These are phyloP conservation scores for Bombus pascuorum DNA, from an alignment of 1,140 invertebrate genomes.

Conservation along the genomic window DNA sequence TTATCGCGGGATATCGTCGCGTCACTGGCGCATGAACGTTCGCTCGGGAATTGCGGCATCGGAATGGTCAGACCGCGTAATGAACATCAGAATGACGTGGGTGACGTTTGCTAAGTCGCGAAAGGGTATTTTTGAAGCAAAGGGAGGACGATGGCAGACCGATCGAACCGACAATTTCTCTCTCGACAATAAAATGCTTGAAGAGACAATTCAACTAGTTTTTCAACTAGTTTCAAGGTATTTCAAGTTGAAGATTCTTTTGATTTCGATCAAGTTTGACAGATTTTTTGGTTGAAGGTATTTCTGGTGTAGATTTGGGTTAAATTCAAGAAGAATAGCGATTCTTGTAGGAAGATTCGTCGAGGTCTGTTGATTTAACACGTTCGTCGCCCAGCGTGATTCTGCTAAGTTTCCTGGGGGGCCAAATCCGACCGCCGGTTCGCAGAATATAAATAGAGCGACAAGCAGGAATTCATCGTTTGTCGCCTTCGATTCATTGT, in stretches of 20 bases:
- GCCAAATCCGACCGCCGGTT: too few relatives aligned
- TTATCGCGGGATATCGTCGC: constrained; percentile 36
- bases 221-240: not conserved
- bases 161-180: not conserved
- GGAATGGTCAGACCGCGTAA: not conserved
- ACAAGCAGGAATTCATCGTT: too few relatives aligned
- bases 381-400: too few relatives aligned
- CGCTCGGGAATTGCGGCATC: constrained; percentile 1
- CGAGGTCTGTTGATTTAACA: too few relatives aligned
- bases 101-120: not conserved
- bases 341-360: too few relatives aligned
- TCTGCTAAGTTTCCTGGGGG: too few relatives aligned
- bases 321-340: not conserved
- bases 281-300: not conserved
- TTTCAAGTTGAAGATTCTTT: not conserved
- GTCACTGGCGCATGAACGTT: not conserved
- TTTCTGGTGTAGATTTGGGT: not conserved
- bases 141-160: not conserved
- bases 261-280: not conserved
- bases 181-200: not conserved
- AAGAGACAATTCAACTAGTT: not conserved
- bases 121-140: not conserved
- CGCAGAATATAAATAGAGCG: too few relatives aligned
- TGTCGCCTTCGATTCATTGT: too few relatives aligned
- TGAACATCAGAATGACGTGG: not conserved